Conservation (phyloP, 2,797 vertebrate species). For the Sebastes glaucus region DNA sequence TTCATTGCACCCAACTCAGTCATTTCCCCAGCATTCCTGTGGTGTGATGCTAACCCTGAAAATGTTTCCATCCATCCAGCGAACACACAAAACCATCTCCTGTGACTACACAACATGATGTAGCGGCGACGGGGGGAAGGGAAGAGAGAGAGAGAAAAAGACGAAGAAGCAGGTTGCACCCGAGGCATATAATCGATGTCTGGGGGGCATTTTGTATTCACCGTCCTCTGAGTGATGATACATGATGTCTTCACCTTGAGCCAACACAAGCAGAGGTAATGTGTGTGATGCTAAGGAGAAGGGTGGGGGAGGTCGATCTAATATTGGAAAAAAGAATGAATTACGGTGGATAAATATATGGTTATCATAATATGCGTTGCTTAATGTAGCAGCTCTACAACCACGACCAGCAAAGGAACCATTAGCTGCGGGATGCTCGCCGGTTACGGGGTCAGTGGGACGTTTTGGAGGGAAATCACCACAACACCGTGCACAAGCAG, state of each 20-base stretch:
- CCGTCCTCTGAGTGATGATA: constrained; percentile 12
- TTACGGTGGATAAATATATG: constrained; percentile 32
- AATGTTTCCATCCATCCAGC: constrained; percentile 18
- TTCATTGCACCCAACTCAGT: constrained; percentile 22
- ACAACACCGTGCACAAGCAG: not conserved
- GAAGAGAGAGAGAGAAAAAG: not conserved
- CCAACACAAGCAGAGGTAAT: constrained; percentile 24
- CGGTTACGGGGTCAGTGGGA: constrained; percentile 38
- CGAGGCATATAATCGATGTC: constrained; percentile 51
- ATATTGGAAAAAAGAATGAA: not conserved
- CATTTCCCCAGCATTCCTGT: constrained; percentile 44
- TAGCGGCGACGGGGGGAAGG: not conserved
- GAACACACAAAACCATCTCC: constrained; percentile 15
- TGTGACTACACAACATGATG: constrained; percentile 13
- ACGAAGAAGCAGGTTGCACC: constrained; percentile 19
- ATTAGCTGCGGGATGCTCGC: constrained; percentile 2
- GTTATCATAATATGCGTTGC: constrained; percentile 31
- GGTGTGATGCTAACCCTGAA: constrained; percentile 2
- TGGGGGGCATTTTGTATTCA: constrained; percentile 39
- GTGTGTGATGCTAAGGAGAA: not conserved
- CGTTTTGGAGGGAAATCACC: constrained; percentile 54
- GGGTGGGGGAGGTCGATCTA: not conserved
- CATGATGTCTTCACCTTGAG: constrained; percentile 57
- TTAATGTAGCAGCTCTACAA: constrained; percentile 3
- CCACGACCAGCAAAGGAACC: not conserved